A percentile compares a stretch with the other conserved stretches of the same genome.
Conservation (phyloP, 2,888 invertebrate species). For the Caenorhabditis sp. region DNA sequence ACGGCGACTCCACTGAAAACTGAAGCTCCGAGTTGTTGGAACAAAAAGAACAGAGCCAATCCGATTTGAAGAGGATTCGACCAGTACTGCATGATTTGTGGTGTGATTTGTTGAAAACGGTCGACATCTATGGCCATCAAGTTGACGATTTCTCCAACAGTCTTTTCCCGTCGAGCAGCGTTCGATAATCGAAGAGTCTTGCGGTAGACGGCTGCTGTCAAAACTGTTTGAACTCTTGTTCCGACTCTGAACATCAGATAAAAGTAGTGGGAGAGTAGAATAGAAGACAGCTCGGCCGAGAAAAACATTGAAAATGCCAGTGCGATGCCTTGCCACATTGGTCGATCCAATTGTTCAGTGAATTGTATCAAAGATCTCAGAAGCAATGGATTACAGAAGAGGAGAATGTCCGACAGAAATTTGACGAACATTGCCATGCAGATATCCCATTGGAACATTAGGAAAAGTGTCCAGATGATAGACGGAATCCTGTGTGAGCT, state of each 20-base stretch:
- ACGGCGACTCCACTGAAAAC: constrained; percentile 95
- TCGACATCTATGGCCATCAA: constrained; percentile 86
- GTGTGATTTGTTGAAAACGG: constrained; percentile 84
- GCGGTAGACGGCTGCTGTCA: constrained; percentile 81
- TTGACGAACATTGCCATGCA: constrained; percentile 79
- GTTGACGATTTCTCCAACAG: constrained; percentile 86
- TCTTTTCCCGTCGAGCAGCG: constrained; percentile 84
- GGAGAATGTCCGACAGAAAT: constrained; percentile 77
- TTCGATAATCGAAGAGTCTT: constrained; percentile 85
- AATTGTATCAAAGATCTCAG: constrained; percentile 80
- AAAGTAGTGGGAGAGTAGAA: constrained; percentile 81
- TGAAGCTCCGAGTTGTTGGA: constrained; percentile 87
- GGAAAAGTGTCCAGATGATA: constrained; percentile 73
- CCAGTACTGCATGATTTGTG: constrained; percentile 82
- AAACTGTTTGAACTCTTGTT: constrained; percentile 80
- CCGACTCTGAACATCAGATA: constrained; percentile 82
- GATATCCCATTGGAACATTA: constrained; percentile 80
- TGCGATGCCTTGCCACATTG: constrained; percentile 81
- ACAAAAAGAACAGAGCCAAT: constrained; percentile 83
- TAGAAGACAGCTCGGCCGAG: constrained; percentile 78
- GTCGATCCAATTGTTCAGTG: constrained; percentile 77
- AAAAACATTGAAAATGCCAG: constrained; percentile 80
- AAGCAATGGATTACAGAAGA: constrained; percentile 80
- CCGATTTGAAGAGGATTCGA: constrained; percentile 78
- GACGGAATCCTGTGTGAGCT: constrained; percentile 52